Evolutionary conservation across 2,797 vertebrate species (phyloP), one percentile per base, ranked within the genome.

Genomic region (Microcaecilia unicolor): DNA sequence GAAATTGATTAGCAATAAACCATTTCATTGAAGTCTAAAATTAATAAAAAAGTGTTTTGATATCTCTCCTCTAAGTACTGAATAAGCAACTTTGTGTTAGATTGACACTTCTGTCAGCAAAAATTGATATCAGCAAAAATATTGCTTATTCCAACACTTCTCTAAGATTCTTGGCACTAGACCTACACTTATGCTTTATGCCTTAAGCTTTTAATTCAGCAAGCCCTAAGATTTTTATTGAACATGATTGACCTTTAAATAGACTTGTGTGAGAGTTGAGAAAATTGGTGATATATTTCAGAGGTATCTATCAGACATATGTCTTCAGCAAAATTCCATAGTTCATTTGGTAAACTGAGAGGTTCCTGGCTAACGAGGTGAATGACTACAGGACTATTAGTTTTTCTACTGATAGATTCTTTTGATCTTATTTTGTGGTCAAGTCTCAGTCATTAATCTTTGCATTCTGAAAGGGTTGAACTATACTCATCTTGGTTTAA

Each of bases 71-170:
- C 10, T 41, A 31, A 11, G 9, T 23, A 26, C 20, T 46, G 17
- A 35, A 39, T 41, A 40, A 51, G 24, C 27, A 26, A 6, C 35
- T 16, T 15, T 18, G 19, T 41, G 17, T 34, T 31, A 22, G 25
- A 47, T 32, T 46, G 21, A 34, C 32, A 23, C 10, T 13, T 31
- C 15, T 9, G 38, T 48, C 22, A 8, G 10, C 19, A 36, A 27
- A 46, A 32, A 14, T 30, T 24, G 27, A 27, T 37, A 32, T 50
- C 26, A 37, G 41, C 21, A 17, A 12, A 34, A 28, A 22, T 23
- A 18, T 11, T 17, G 18, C 28, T 39, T 43, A 36, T 25, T 15
- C 8, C 9, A 37, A 25, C 33, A 21, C 22, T 24, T 39, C 14
- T 16, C 27, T 10, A 34, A 21, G 21, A 41, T 27, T 41, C 37